Evolutionary conservation across 2,113 vertebrate genomes (phyloP).

Genomic region (Microcebus griseorufus): DNA sequence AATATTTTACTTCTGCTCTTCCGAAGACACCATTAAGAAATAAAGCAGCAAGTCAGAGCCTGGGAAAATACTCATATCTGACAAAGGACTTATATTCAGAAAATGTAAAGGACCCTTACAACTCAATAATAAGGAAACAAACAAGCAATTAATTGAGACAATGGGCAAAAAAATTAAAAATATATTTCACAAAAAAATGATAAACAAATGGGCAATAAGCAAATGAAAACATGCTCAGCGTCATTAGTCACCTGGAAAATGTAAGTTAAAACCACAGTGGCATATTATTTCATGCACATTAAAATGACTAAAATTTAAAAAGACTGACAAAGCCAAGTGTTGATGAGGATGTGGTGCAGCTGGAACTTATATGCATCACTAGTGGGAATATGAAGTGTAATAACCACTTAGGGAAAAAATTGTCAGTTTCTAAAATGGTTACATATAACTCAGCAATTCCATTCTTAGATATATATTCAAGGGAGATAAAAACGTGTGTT

Average conservation of each 20-base stretch:
- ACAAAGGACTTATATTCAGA: not conserved
- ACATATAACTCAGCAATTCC: not conserved
- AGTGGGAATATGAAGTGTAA: not conserved
- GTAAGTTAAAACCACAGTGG: not conserved
- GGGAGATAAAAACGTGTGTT: not conserved
- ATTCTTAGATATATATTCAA: not conserved
- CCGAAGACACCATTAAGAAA: not conserved
- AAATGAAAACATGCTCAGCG: not conserved
- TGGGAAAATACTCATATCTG: not conserved
- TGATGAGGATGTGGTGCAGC: not conserved
- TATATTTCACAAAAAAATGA: not conserved
- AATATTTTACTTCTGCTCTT: not conserved
- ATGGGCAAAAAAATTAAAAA: not conserved
- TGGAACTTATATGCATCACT: not conserved
- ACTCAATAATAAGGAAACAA: not conserved
- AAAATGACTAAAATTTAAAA: not conserved
- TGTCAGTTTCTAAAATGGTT: not conserved
- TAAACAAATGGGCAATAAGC: not conserved
- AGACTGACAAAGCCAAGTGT: not conserved
- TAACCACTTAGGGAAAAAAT: not conserved
- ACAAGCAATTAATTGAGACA: not conserved
- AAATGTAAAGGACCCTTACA: not conserved
- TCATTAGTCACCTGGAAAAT: not conserved
- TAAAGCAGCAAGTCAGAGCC: not conserved
- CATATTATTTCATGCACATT: not conserved